Base-by-base conservation (phyloP, 2,888 invertebrate species). In the Dasypolia templi region DNA sequence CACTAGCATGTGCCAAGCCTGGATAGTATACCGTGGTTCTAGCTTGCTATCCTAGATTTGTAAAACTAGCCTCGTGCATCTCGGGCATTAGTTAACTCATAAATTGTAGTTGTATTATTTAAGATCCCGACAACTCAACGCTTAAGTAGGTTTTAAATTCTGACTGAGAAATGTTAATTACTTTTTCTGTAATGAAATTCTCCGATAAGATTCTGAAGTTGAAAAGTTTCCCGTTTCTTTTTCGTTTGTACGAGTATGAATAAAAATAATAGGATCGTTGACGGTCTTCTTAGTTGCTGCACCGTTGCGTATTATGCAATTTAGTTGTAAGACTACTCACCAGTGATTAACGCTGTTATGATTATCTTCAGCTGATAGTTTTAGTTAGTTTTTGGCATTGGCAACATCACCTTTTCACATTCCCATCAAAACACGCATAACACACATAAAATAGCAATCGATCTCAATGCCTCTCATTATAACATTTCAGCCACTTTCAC, bases 91-190 rank as follows among this genome's bases (percentile, higher is more conserved):
- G 32, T 17, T n/a, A 51, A 39, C 35, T 53, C 51, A 29, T 69
- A 75, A 61, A 75, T 58, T 49, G 51, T 42, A 26, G 17, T 32
- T 42, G 6, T 26, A 29, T 46, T 62, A 22, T 17, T 70, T 49
- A 9, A 51, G 46, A 39, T 22, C 22, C 14, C 1, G 72, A 22
- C n/a, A 44, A 19, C 2, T 1, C 7, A 22, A 58, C 39, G 17
- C 9, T 19, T 17, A 12, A 19, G 32, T 32, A 32, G 7, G 62
- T 59, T 61, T 35, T 17, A 32, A 44, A 44, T 35, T 39, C 0
- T 11, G 22, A 44, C 35, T 46, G 26, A 22, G 32, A 53, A 53
- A 29, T 53, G 26, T 42, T 19, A 14, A 32, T 44, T 14, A 19
- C 6, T 69, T 22, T 63, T 49, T 49, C 22, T 29, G 6, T 39